Base-by-base conservation (phyloP, 2,888 invertebrate species). In the Tridacna gigas region DNA sequence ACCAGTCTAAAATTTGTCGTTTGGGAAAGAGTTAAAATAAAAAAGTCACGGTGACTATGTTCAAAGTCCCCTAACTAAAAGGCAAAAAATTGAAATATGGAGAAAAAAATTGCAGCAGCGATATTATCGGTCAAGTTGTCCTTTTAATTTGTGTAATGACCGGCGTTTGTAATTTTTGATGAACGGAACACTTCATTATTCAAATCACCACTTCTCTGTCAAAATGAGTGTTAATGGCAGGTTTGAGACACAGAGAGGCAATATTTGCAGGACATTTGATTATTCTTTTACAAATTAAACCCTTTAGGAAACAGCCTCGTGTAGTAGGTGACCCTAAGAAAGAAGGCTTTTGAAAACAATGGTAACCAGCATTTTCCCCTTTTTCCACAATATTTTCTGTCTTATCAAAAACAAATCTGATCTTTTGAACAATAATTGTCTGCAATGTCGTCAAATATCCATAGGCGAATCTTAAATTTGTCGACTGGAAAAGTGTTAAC, bases 101-200 rank as follows among this genome's bases (percentile, higher is more conserved):
- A 60, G n/a, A 60, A n/a, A 60, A 60, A 60, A 20, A n/a, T n/a
- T 18, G n/a, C n/a, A n/a, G 63, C 63, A 25, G 63, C 26, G n/a
- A 63, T 63, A n/a, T 13, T 63, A 4, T 22, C 22, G 63, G 63
- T 63, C 63, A 63, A 25, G 13, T 22, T 63, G 63, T 63, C 63
- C 63, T 20, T 63, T n/a, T 13, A 25, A 22, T 63, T 63, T 25
- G 63, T 63, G 63, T 63, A 63, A 63, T 63, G 63, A 25, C 22
- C 20, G 13, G 15, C 9, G 13, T 56, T 13, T 66, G 66, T 20
- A 66, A 67, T 67, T 66, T 61, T 48, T 77, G 65, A 37, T 76
- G 65, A 76, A 77, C 69, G 56, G 69, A 37, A 37, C 69, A 71
- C 77, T 56, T 45, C 56, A 48, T 56, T 71, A 60, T 67, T 48